A percentile compares a stretch with the other conserved stretches of the same genome.
These are phyloP conservation scores for Synergus umbraculus DNA, from an alignment of 2,888 invertebrate genomes.

Conservation along the genomic window DNA sequence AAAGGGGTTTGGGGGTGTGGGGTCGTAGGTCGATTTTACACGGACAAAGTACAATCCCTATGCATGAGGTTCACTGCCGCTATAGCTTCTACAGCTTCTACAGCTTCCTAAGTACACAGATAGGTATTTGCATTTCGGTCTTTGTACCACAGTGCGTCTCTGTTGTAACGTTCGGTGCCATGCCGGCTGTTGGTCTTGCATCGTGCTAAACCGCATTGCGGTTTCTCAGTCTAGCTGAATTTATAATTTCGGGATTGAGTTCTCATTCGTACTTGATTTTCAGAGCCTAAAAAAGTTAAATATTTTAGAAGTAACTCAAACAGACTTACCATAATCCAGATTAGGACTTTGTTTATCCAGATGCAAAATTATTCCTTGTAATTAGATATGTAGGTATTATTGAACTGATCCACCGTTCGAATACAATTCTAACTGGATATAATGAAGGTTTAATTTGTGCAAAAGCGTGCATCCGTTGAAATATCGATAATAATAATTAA, in stretches of 20 bases:
- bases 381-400: neutral
- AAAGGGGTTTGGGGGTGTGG: constrained; percentile 27
- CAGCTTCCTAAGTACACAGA: constrained; percentile 76
- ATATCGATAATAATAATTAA: constrained; percentile 35
- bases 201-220: constrained; percentile 70
- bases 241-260: constrained; percentile 66
- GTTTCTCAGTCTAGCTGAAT: constrained; percentile 61
- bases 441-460: constrained; percentile 26
- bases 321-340: neutral
- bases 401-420: constrained; percentile 8
- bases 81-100: constrained; percentile 65
- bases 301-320: neutral
- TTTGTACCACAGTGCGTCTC: constrained; percentile 70
- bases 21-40: constrained; percentile 69
- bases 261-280: neutral
- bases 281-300: neutral
- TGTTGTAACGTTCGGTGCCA: constrained; percentile 55
- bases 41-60: constrained; percentile 74
- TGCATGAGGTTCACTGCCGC: constrained; percentile 74
- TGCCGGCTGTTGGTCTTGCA: constrained; percentile 60
- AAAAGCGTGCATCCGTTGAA: neutral
- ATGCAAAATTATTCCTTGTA: neutral
- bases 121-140: constrained; percentile 76
- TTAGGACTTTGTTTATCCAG: neutral
- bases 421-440: constrained; percentile 20